These are phyloP conservation scores for Caenorhabditis briggsae DNA, from an alignment of 1,140 invertebrate genomes.

Conservation along the genomic window DNA sequence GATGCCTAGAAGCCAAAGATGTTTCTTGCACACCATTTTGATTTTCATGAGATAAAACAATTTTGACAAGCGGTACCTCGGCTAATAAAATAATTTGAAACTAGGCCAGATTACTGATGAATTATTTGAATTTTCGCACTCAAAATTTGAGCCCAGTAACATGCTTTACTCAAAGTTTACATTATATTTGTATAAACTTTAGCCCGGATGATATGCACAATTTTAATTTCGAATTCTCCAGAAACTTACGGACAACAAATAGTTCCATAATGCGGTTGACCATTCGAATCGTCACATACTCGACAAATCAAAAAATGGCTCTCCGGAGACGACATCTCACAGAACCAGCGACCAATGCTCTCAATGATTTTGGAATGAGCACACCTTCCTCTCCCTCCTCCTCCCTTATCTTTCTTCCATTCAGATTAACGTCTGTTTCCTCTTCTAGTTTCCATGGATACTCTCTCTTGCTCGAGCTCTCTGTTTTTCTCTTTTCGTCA, in stretches of 20 bases:
- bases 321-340: slow-evolving; percentile 2
- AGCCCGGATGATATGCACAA: too few relatives aligned
- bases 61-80: too few relatives aligned
- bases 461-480: not conserved
- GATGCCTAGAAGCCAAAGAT: too few relatives aligned
- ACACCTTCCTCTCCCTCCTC: not conserved
- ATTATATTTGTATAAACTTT: too few relatives aligned
- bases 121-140: too few relatives aligned
- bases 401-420: not conserved
- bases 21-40: too few relatives aligned
- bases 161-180: too few relatives aligned
- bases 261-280: slow-evolving; percentile 42
- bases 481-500: slow-evolving; percentile 4
- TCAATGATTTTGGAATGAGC: not conserved
- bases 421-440: not conserved
- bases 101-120: too few relatives aligned
- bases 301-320: not conserved
- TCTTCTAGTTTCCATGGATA: not conserved
- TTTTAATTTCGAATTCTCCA: too few relatives aligned
- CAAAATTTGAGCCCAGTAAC: too few relatives aligned
- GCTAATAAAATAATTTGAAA: too few relatives aligned
- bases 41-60: too few relatives aligned
- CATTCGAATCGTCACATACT: slow-evolving; percentile 25
- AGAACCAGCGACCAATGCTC: not conserved
- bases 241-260: slow-evolving; percentile 38